Base-by-base conservation (phyloP, 2,888 invertebrate species). In the Aleiodes leptofemur region DNA sequence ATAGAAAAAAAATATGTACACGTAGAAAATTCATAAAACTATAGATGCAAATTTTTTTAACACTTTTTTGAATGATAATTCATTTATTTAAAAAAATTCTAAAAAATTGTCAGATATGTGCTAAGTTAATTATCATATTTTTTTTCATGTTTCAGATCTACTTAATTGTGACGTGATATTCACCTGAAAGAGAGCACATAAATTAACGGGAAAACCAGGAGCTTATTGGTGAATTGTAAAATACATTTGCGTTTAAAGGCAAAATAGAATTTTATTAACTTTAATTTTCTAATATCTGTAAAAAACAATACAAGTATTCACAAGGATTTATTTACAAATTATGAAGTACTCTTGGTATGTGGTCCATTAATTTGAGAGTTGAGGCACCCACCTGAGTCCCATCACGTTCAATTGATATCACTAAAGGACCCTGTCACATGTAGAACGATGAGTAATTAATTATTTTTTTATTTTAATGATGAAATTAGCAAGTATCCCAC, bases 381-480 rank as follows among this genome's bases (percentile, higher is more conserved):
- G 82, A 80, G 51, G 84, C 84, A 13, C 80, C 83, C 56, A 85
- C 73, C 14, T 71, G 72, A 48, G 61, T 78, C 51, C 80, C 82
- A 77, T 85, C 81, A 74, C 81, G 81, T 51, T 75, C 77, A 56
- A 86, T 64, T 59, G 84, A 83, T 61, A 87, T 77, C 38, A 85
- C 80, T 48, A 87, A 50, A 59, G 82, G 81, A 16, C 84, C 86
- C 87, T 87, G 53, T 51, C 77, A 80, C 57, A 2, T 72, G 64
- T 38, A 56, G 50, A 71, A 5, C 3, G 53, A 14, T n/a, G 8
- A n/a, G 13, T 68, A 50, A 53, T 29, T n/a, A 9, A 51, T 16
- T 34, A 34, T 13, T 23, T 64, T 64, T 29, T 29, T n/a, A 23
- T 55, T 14, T 8, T n/a, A 7, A 23, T 2, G 2, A 23, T 23